Percentiles rank a stretch among this genome's conserved stretches.
These are phyloP conservation scores for Telenomus remus DNA, from an alignment of 1,140 invertebrate genomes.

Conservation along the genomic window DNA sequence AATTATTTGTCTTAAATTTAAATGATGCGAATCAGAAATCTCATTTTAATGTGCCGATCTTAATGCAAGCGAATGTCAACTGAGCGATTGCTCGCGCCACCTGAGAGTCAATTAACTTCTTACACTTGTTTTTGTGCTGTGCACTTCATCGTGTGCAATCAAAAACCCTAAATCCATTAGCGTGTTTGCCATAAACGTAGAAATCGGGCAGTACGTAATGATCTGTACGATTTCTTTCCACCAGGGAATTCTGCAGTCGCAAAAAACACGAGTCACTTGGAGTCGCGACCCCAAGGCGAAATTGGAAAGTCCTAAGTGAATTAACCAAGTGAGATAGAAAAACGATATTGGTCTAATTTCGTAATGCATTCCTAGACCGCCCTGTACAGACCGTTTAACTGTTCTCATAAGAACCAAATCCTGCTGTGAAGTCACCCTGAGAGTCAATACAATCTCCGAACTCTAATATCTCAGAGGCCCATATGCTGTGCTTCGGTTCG, in stretches of 20 bases:
- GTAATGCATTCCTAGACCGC: constrained; percentile 61
- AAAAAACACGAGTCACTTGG: constrained; percentile 27
- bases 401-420: constrained; percentile 32
- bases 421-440: constrained; percentile 26
- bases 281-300: constrained; percentile 21
- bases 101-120: constrained; percentile 43
- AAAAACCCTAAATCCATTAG: constrained; percentile 45
- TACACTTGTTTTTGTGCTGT: constrained; percentile 24
- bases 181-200: constrained; percentile 12
- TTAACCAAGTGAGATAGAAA: constrained; percentile 52
- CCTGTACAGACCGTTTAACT: constrained; percentile 29
- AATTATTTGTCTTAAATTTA: constrained; percentile 22
- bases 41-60: too few species aligned
- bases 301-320: constrained; percentile 59
- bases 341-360: constrained; percentile 63
- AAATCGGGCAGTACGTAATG: constrained; percentile 28
- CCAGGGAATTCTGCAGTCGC: background rate
- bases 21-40: constrained; percentile 19
- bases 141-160: constrained; percentile 23
- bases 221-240: background rate
- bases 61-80: constrained; percentile 11
- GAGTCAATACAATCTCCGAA: constrained; percentile 40
- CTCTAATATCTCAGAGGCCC: constrained; percentile 53
- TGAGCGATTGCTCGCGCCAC: constrained; percentile 11
- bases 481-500: constrained; percentile 21